Percentiles rank a stretch among this genome's conserved stretches.
Conservation (phyloP, 2,888 invertebrate species). For the Lathronympha strigana region DNA sequence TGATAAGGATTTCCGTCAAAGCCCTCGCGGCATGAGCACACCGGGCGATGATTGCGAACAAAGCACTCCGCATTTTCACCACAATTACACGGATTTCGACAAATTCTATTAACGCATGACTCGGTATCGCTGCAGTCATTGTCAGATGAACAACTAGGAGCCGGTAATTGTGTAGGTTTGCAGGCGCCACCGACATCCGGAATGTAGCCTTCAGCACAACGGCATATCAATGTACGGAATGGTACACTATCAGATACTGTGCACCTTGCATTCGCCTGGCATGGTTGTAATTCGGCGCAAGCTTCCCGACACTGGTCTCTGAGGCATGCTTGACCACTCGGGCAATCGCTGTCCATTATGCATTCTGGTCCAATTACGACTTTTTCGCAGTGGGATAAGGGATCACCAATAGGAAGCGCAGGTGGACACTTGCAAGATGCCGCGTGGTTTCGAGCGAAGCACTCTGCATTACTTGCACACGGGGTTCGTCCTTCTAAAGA, state of each 20-base stretch:
- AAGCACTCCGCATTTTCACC: constrained; percentile 93
- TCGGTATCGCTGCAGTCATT: constrained; percentile 91
- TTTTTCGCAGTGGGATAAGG: constrained; percentile 89
- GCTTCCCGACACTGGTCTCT: constrained; percentile 91
- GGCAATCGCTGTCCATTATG: constrained; percentile 90
- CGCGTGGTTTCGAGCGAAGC: constrained; percentile 91
- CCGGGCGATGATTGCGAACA: constrained; percentile 92
- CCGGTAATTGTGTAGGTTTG: constrained; percentile 87
- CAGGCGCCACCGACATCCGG: constrained; percentile 92
- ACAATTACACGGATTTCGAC: constrained; percentile 94
- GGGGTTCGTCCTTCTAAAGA: constrained; percentile 85
- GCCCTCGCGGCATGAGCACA: constrained; percentile 93
- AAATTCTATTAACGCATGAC: constrained; percentile 93
- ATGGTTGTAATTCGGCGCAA: constrained; percentile 90
- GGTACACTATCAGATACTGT: constrained; percentile 93
- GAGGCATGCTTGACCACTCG: constrained; percentile 92
- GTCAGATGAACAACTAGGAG: constrained; percentile 91
- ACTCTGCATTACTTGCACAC: constrained; percentile 93
- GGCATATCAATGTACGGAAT: constrained; percentile 94
- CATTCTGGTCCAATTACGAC: constrained; percentile 87
- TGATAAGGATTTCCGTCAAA: constrained; percentile 94
- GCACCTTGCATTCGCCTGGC: constrained; percentile 89
- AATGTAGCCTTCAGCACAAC: constrained; percentile 93
- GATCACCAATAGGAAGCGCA: constrained; percentile 91
- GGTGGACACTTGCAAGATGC: constrained; percentile 93